Evolutionary conservation across 2,797 vertebrate species (phyloP).

Genomic region (Scyliorhinus canicula): DNA sequence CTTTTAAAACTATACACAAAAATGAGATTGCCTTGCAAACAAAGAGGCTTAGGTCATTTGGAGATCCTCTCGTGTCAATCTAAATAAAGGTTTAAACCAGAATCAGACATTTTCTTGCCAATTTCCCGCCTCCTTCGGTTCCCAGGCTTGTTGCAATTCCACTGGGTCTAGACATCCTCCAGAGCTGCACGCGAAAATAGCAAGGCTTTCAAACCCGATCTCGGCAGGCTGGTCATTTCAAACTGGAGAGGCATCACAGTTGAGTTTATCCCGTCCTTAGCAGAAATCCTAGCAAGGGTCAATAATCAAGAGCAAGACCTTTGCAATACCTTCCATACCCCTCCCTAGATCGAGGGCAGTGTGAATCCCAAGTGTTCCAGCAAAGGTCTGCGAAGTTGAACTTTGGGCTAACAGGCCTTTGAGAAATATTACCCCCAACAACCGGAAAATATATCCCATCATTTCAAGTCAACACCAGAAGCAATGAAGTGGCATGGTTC

Average conservation of each 20-base stretch:
- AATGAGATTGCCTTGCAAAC: not conserved
- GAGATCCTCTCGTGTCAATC: not conserved
- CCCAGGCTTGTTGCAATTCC: not conserved
- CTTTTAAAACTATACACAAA: not conserved
- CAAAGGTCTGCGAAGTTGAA: not conserved
- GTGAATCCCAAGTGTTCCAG: not conserved
- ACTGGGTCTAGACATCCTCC: not conserved
- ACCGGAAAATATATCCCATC: not conserved
- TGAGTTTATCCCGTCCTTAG: not conserved
- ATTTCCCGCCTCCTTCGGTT: not conserved
- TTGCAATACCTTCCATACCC: not conserved
- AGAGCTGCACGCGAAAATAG: not conserved
- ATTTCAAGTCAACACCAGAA: not conserved
- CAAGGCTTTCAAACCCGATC: not conserved
- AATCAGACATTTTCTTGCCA: not conserved
- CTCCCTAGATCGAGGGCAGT: not conserved
- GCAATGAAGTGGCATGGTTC: not conserved
- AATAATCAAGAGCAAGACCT: not conserved
- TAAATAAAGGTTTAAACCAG: not conserved
- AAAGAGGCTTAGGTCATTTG: not conserved
- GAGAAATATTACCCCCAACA: not conserved
- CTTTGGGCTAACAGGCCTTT: not conserved
- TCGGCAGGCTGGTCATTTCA: not conserved
- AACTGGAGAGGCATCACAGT: not conserved
- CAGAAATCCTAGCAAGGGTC: not conserved